Evolutionary conservation across 2,888 invertebrate genomes (phyloP), one percentile per base, ranked within the genome.

Genomic region (Drosophila gaucha): DNA sequence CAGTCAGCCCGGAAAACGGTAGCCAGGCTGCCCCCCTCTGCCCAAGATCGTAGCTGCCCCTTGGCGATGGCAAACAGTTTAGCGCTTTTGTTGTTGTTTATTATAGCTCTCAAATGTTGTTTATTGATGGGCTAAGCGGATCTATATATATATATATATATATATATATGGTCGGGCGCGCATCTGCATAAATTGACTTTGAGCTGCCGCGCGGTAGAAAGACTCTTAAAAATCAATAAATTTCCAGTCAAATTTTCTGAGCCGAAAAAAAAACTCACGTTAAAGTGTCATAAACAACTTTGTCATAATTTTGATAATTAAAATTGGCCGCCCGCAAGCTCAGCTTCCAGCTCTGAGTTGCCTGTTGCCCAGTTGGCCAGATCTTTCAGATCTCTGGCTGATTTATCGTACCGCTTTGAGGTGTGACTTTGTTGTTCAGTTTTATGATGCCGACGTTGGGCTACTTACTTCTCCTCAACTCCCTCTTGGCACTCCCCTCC

Each of bases 291-390:
- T 85, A 87, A 80, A 80, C 88, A 85, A 88, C 89, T 82, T 86
- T 87, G 87, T 88, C 88, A 88, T 86, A 86, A 88, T 87, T 88
- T 88, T 84, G 86, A 68, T 88, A 88, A 88, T 85, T 88, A 88
- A 86, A 88, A 80, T 70, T 87, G 73, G 73, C 83, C 75, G 86
- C 77, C 83, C 77, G 78, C 65, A 65, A 75, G 69, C 77, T 46
- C 46, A 46, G 20, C 18, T 44, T 8, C 28, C 9, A 41, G 43
- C 26, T 18, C 28, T 26, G 12, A n/a, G 46, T 20, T 46, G 18
- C 44, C 28, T 10, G 16, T 18, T 43, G 26, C 12, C 28, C 44
- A 44, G 41, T 16, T 30, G 24, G 44, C 18, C 30, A 28, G 26
- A 28, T 46, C 35, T 14, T 35, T 24, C 64, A 71, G 71, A 67